Conservation (phyloP, 1,140 invertebrate species). For the Pachypsylla venusta region DNA sequence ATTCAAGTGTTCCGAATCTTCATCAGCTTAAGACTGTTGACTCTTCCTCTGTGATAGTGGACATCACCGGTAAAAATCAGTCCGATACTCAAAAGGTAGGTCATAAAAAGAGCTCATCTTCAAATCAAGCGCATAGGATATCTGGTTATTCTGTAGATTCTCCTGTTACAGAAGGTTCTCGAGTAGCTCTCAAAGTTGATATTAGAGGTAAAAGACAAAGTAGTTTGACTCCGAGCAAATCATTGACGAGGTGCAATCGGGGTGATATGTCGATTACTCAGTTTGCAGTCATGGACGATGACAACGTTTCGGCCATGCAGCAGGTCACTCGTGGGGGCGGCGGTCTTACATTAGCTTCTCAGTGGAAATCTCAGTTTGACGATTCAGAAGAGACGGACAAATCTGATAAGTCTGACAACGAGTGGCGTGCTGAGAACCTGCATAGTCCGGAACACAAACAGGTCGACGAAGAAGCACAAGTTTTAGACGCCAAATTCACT, state of each 20-base stretch:
- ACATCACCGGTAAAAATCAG: conserved; percentile 24
- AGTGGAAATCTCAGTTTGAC: conserved; percentile 90
- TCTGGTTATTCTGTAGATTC: conserved; percentile 14
- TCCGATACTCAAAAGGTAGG: conserved; percentile 22
- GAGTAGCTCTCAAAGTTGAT: neutral
- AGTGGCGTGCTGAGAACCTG: conserved; percentile 69
- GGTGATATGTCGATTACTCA: conserved; percentile 58
- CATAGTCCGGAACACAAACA: conserved; percentile 52
- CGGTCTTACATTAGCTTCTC: conserved; percentile 64
- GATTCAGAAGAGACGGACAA: conserved; percentile 66
- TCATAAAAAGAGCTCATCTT: conserved; percentile 20
- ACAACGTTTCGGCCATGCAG: conserved; percentile 73
- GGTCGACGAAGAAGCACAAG: neutral
- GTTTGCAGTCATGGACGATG: conserved; percentile 84
- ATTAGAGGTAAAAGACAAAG: conserved; percentile 2
- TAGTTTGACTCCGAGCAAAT: neutral
- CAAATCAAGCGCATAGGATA: conserved; percentile 6
- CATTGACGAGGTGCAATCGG: neutral
- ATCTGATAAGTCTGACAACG: conserved; percentile 52
- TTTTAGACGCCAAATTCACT: neutral
- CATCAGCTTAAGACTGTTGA: conserved; percentile 3
- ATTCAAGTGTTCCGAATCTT: conserved; percentile 1
- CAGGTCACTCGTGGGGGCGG: conserved; percentile 49
- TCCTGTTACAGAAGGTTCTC: conserved; percentile 16
- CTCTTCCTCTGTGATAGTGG: conserved; percentile 8